phyloP scores from a whole-genome alignment of 2,797 vertebrate species.

The Coreius guichenoti region DNA sequence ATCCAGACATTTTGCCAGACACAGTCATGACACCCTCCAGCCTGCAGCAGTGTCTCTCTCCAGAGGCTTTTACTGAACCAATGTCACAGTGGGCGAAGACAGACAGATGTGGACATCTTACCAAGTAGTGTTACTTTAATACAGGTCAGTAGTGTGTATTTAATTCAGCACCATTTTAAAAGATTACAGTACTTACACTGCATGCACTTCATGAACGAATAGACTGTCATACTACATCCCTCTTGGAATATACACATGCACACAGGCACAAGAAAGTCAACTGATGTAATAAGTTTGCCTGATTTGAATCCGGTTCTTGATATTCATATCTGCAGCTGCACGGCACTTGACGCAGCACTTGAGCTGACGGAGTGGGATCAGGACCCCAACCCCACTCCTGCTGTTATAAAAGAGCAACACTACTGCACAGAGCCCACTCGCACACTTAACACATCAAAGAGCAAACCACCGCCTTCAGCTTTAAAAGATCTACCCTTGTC shows the following conservation, averaged over 20 bases:
- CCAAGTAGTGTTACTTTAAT: background rate
- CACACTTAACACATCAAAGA: slow-evolving; percentile 52
- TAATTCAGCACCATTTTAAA: background rate
- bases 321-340: slow-evolving; percentile 57
- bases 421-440: slow-evolving; percentile 21
- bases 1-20: slow-evolving; percentile 51
- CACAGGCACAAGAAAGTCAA: background rate
- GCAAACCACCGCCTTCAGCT: slow-evolving; percentile 26
- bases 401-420: slow-evolving; percentile 55
- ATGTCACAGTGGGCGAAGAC: background rate
- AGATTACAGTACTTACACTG: background rate
- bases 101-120: slow-evolving; percentile 7
- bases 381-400: slow-evolving; percentile 38
- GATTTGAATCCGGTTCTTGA: slow-evolving; percentile 48
- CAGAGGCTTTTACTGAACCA: slow-evolving; percentile 27
- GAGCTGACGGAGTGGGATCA: slow-evolving; percentile 51
- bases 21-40: slow-evolving; percentile 13
- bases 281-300: slow-evolving; percentile 1
- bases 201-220: background rate
- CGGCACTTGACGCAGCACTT: slow-evolving; percentile 52
- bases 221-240: background rate
- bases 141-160: background rate
- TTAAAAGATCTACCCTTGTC: slow-evolving; percentile 28
- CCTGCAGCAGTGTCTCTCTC: slow-evolving; percentile 38
- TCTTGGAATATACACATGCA: background rate